Evolutionary conservation across 2,888 invertebrate species (phyloP), one percentile per base, ranked within the genome.

Genomic region (Palloptera scutellata): DNA sequence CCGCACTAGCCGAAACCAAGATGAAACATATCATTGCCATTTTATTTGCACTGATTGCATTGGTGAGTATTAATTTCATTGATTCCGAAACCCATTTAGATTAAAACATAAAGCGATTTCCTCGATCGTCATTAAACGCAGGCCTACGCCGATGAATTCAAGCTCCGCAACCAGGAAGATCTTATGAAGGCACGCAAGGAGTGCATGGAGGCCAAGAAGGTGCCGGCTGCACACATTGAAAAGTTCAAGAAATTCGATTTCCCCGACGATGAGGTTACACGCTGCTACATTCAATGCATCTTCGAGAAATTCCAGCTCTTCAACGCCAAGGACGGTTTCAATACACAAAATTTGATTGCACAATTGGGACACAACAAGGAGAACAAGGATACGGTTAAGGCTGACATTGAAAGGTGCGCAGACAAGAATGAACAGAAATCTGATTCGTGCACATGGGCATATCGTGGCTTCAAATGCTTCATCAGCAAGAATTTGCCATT

Each of bases 381-480:
- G 54, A 79, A 84, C 71, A 81, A 83, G 75, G 76, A 79, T 60
- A 74, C 77, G n/a, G 78, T 84, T 55, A 81, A 79, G 70, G 74
- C 80, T 6, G 84, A 84, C 59, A 77, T 85, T 52, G 78, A 79
- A 70, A 83, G 81, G 74, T 85, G 85, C 70, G 80, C 81, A 65
- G 85, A 85, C 69, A 82, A 81, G 71, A 83, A 84, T 70, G 83
- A 82, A 57, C 82, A 83, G 64, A 81, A 82, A 70, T 77, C 81
- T 2, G 78, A 79, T 65, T 76, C 81, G 40, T 83, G 79, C 69
- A 70, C 78, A 67, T 85, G 85, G 85, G 84, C 79, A 20, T 85
- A 78, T 72, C 82, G 84, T 54, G 84, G 84, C 74, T 84, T 85
- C 73, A 83, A 82, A 75, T 85, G 85, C 68, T 84, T 85, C 78